Evolutionary conservation across 2,888 invertebrate species (phyloP), one percentile per base, ranked within the genome.

Genomic region (Caprella mutica): DNA sequence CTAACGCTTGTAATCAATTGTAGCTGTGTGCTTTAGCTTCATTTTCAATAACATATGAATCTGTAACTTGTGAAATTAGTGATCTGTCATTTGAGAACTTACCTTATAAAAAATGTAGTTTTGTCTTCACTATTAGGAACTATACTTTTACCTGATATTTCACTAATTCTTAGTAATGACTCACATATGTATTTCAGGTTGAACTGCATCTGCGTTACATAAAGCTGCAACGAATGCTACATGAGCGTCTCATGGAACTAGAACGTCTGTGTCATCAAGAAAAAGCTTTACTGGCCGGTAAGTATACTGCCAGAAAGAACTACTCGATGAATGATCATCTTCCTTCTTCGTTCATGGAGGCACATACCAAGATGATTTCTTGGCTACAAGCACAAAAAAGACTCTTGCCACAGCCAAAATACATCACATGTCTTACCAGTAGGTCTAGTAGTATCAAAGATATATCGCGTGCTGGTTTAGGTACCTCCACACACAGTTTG

Each of bases 181-280:
- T n/a, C 6, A 19, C 42, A n/a, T 21, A 19, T n/a, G 6, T 17
- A 9, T 42, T 3, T n/a, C 66, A 81, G 81, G 82, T 93, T 38
- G 90, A 92, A 69, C 78, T 96, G 0, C 91, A 94, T 72, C 87
- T 92, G 79, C 82, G 92, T 61, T 90, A 89, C 70, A 87, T 94
- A 66, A 88, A 88, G 69, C 77, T 94, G 29, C 90, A 91, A 74
- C 80, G 86, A 67, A 78, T 85, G 33, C 75, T 92, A 24, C 88
- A 91, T 72, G 80, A 81, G 43, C 89, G 90, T 73, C 82, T 89
- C 79, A 80, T 82, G 44, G 90, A 90, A 72, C 72, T 91, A 53
- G 90, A 91, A 71, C 80, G 86, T 54, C 77, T 90, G 5, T 85
- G 84, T 67, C 75, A 87, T 55, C 78, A 85, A 3, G 91, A 91